phyloP scores from a whole-genome alignment of 2,113 vertebrate species.

The Oncorhynchus mykiss region DNA sequence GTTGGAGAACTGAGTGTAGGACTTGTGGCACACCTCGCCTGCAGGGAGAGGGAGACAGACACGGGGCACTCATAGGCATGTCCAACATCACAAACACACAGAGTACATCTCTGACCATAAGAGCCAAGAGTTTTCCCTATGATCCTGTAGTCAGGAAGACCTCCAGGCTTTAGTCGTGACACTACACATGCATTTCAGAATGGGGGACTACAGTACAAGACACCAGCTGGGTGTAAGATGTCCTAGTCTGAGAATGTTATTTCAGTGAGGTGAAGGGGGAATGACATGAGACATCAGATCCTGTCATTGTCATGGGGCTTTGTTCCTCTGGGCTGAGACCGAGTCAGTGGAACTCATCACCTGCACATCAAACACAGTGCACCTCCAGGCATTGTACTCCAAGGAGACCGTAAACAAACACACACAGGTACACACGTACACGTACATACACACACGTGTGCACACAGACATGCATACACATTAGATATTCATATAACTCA shows the following conservation, averaged over 20 bases:
- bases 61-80: conserved; percentile 31
- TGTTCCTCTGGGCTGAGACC: conserved; percentile 65
- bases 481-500: conserved; percentile 1
- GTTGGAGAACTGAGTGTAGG: conserved; percentile 99
- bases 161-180: too few relatives aligned
- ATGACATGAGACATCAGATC: conserved; percentile 62
- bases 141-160: too few relatives aligned
- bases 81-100: conserved; percentile 6
- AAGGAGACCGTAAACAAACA: conserved; percentile 86
- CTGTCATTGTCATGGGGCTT: conserved; percentile 66
- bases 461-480: conserved; percentile 26
- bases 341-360: conserved; percentile 79
- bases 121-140: too few relatives aligned
- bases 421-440: conserved; percentile 73
- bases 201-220: background rate
- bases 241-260: conserved; percentile 29
- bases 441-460: background rate
- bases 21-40: conserved; percentile 99
- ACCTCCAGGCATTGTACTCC: conserved; percentile 89
- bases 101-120: background rate
- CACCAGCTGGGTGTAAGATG: background rate
- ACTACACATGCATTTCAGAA: background rate
- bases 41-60: conserved; percentile 65
- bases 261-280: background rate
- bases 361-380: conserved; percentile 86